Evolutionary conservation across 2,113 vertebrate species (phyloP).

Genomic region (Okapia johnstoni): DNA sequence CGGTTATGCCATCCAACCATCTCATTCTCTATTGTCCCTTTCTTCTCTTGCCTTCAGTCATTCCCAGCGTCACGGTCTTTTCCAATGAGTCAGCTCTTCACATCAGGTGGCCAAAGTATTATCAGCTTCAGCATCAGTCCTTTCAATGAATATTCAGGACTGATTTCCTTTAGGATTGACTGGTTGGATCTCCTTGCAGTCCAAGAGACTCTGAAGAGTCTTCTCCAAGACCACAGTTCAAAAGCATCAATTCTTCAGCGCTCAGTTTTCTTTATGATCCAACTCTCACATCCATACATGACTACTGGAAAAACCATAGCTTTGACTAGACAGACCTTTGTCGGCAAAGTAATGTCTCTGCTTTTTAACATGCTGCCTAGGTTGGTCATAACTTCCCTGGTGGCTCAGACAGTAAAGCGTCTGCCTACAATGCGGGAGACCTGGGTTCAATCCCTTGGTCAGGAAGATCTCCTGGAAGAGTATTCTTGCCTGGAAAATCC

Average conservation of each 20-base stretch:
- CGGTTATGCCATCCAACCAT: neutral
- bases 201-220: neutral
- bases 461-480: too few species aligned
- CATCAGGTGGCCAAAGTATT: neutral
- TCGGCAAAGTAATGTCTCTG: neutral
- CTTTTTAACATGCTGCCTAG: neutral
- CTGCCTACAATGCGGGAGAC: too few species aligned
- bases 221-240: neutral
- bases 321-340: neutral
- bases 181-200: neutral
- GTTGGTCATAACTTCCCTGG: neutral
- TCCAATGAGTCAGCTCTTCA: neutral
- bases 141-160: neutral
- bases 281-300: neutral
- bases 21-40: neutral
- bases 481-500: too few species aligned
- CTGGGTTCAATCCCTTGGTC: too few species aligned
- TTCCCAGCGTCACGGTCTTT: neutral
- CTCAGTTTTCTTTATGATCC: neutral
- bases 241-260: rapidly evolving
- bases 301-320: neutral
- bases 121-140: neutral
- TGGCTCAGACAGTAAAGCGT: too few species aligned
- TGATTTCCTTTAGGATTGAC: neutral
- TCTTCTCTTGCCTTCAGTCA: neutral